Evolutionary conservation across 2,797 vertebrate genomes (phyloP), one percentile per base, ranked within the genome.

Genomic region (Coreius guichenoti): DNA sequence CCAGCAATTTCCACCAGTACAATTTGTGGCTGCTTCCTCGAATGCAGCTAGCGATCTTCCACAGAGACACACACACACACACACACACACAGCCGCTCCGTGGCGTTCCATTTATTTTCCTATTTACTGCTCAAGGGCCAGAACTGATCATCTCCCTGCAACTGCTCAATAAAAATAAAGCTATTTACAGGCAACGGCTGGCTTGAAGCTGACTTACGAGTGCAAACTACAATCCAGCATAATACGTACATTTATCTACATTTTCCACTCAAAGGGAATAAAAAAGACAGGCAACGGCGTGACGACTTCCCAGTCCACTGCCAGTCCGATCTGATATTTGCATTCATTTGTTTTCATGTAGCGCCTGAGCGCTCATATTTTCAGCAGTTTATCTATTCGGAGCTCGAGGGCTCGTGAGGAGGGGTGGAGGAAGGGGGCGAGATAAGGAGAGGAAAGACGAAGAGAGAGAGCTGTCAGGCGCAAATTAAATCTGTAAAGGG

Each of bases 401-500:
- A 87, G 92, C 90, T 91, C 89, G 84, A 91, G 90, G 91, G 90
- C 82, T 73, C 33, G 67, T 73, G 54, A 72, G 81, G 70, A 77
- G 68, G 81, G 56, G 54, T 36, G 78, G 77, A 78, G 58, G 81
- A 36, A 83, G 74, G 84, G 88, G 82, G 75, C 1, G 16, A 81
- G 54, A 82, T 68, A 84, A 88, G 68, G 73, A 83, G 84, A 49
- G 56, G 58, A 83, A 83, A 74, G 81, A 83, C 82, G 79, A 86
- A 86, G 83, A 89, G 76, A 84, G 84, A 81, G 67, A 91, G 90
- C 90, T 89, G 91, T 91, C 92, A 90, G 86, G 80, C 65, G 70
- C 90, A 91, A 92, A 94, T 93, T 88, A 90, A 92, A 92, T 93
- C 87, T 93, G 89, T 90, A 91, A 93, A 92, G 87, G 88, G 86